Evolutionary conservation across 2,113 vertebrate genomes (phyloP).

Genomic region (Salvator merianae): DNA sequence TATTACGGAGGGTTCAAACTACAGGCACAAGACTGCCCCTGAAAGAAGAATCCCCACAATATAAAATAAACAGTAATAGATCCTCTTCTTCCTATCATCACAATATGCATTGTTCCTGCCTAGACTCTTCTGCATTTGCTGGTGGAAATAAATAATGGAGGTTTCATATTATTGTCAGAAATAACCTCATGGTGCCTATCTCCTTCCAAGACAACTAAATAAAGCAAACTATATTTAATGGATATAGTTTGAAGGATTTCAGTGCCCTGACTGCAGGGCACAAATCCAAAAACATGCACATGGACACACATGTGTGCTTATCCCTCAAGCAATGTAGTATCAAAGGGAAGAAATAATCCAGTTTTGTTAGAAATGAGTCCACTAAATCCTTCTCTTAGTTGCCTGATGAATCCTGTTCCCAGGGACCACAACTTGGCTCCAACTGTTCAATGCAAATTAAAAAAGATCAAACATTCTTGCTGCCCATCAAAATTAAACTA

Average conservation of each 20-base stretch:
- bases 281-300: background rate
- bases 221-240: background rate
- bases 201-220: background rate
- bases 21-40: background rate
- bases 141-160: too few species aligned
- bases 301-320: slow-evolving; percentile 19
- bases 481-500: slow-evolving; percentile 63
- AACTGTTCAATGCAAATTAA: slow-evolving; percentile 65
- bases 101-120: background rate
- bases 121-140: background rate
- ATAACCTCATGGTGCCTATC: background rate
- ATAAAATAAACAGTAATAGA: background rate
- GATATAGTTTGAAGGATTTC: background rate
- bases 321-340: slow-evolving; percentile 33
- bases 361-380: slow-evolving; percentile 50
- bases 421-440: slow-evolving; percentile 50
- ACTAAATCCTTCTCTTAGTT: slow-evolving; percentile 51
- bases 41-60: background rate
- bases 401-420: slow-evolving; percentile 49
- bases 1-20: background rate
- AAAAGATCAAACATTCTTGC: slow-evolving; percentile 55
- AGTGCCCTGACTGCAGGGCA: slow-evolving; percentile 17
- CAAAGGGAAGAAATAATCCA: slow-evolving; percentile 47
- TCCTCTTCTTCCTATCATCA: background rate
- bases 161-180: background rate